Percentiles rank a stretch among this genome's conserved stretches.
phyloP scores from a whole-genome alignment of 2,113 vertebrate genomes.

The Vulpes lagopus region DNA sequence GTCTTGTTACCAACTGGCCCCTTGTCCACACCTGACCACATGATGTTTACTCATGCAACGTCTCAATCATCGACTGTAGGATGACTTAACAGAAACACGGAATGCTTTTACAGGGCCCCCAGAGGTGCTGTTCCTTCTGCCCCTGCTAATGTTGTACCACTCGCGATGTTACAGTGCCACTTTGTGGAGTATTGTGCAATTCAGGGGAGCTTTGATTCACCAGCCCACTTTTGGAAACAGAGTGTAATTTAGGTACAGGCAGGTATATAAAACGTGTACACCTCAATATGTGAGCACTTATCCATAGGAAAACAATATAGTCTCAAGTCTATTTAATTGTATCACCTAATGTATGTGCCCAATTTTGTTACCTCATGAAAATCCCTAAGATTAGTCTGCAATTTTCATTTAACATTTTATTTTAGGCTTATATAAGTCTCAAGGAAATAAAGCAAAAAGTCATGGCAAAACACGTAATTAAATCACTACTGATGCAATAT shows the following conservation, averaged over 20 bases:
- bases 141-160: neutral
- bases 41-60: neutral
- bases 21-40: neutral
- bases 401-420: neutral
- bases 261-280: neutral
- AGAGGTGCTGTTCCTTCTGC: neutral
- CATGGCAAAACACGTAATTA: neutral
- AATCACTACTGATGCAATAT: neutral
- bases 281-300: neutral
- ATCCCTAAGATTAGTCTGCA: neutral
- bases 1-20: neutral
- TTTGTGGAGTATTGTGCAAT: neutral
- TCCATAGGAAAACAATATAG: neutral
- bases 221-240: neutral
- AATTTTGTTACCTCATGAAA: neutral
- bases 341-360: neutral
- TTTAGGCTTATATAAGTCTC: neutral
- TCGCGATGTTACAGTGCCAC: neutral
- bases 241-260: neutral
- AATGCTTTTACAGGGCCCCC: neutral
- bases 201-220: neutral
- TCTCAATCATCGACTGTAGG: neutral
- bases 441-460: conserved; percentile 15
- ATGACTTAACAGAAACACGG: neutral
- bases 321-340: neutral